phyloP scores from a whole-genome alignment of 2,888 invertebrate species.

The Drosophila meridionalis region DNA sequence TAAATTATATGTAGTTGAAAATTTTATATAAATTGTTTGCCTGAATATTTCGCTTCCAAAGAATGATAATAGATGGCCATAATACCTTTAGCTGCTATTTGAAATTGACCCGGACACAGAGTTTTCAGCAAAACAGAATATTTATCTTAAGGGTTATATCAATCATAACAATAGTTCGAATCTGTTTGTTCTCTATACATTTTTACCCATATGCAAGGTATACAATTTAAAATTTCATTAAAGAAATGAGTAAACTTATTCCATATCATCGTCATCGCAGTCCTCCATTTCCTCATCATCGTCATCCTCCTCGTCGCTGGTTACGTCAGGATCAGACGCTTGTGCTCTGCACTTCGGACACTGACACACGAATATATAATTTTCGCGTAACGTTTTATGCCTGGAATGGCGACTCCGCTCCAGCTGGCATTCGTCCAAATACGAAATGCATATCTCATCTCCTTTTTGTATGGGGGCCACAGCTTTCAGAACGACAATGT shows the following conservation, averaged over 20 bases:
- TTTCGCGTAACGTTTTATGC: constrained; percentile 91
- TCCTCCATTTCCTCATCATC: constrained; percentile 83
- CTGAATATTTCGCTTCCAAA: neutral
- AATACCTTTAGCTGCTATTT: neutral
- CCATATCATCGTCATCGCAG: constrained; percentile 69
- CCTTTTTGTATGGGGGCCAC: constrained; percentile 89
- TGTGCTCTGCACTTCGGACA: constrained; percentile 92
- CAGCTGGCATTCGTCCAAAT: constrained; percentile 93
- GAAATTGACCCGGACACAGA: neutral
- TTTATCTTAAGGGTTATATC: neutral
- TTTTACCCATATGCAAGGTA: constrained; percentile 14
- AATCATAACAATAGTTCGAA: neutral
- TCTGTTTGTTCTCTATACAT: neutral
- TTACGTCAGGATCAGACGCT: constrained; percentile 91
- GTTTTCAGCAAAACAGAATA: neutral
- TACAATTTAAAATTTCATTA: neutral
- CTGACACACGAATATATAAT: constrained; percentile 93
- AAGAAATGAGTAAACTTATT: constrained; percentile 12
- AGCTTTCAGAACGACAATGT: constrained; percentile 90
- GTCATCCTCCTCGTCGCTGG: constrained; percentile 91
- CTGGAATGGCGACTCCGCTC: constrained; percentile 93
- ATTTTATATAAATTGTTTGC: constrained; percentile 38
- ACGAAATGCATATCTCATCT: constrained; percentile 96
- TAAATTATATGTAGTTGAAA: constrained; percentile 29
- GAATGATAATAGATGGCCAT: neutral